Evolutionary conservation across 1,140 invertebrate species (phyloP), one percentile per base, ranked within the genome.

Genomic region (Diorhabda elongata): DNA sequence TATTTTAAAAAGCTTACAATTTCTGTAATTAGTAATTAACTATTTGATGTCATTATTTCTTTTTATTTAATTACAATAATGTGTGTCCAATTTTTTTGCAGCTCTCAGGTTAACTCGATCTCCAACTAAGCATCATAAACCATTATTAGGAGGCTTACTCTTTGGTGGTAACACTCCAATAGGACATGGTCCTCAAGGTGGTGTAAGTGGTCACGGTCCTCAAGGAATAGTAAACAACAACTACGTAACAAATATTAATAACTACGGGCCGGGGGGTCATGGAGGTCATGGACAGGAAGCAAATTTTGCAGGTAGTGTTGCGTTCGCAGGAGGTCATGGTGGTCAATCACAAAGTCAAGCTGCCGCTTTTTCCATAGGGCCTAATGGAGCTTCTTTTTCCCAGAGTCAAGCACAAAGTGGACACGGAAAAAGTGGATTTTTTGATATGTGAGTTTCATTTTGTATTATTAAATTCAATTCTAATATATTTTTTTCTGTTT

Each of bases 321-420:
- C 64, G 2, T 56, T 66, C n/a, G 64, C 64, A 9, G 64, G 64
- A 57, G 64, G 64, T 58, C 64, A 66, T 44, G 64, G 64, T 63
- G 58, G 64, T 42, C 56, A 57, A 57, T 26, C 44, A 7, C 64
- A 66, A 66, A 66, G 64, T 57, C 64, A 66, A 57, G 41, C 64
- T 9, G 64, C 64, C 5, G 11, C 64, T 6, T 66, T 66, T 66
- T 11, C 64, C 11, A 8, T 65, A 4, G 64, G 64, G 4, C 64
- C 64, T 43, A 42, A 58, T n/a, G 41, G 47, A 8, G 64, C 64
- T 42, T 26, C 64, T 1, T 65, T 65, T 65, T 65, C 64, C 11
- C 64, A 65, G 43, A 65, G 64, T 58, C 64, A 65, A 9, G 45
- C 64, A 41, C 64, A 65, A 0, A 57, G 64, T 26, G 45, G 64